Conservation (phyloP, 2,113 vertebrate species). For the Thinocorus orbignyianus region DNA sequence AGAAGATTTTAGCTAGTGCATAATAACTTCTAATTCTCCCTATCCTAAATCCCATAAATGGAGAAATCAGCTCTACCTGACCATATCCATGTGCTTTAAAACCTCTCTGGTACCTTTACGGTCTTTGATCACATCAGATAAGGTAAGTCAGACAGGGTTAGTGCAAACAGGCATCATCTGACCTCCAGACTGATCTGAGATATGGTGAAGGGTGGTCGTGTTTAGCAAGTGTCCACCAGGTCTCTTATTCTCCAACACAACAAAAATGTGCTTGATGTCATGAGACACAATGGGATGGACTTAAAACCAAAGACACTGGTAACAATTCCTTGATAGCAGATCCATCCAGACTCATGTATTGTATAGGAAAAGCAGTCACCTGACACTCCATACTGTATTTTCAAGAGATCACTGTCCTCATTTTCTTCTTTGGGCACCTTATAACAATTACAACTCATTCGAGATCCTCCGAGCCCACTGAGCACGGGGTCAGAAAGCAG, state of each 20-base stretch:
- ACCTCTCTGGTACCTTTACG: fast-evolving
- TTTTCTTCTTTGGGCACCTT: not conserved
- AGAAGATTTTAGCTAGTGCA: slow-evolving; percentile 18
- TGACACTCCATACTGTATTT: not conserved
- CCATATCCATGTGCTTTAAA: not conserved
- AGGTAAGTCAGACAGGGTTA: not conserved
- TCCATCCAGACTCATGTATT: not conserved
- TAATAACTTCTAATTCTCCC: slow-evolving; percentile 3
- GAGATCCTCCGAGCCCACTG: not conserved
- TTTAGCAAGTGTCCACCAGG: not conserved
- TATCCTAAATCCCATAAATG: not conserved
- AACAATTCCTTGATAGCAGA: not conserved
- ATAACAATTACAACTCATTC: not conserved
- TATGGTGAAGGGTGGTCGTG: not conserved
- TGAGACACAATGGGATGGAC: fast-evolving
- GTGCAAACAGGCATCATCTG: not conserved
- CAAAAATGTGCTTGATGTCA: not conserved
- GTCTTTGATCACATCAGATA: not conserved
- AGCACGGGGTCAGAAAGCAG: fast-evolving
- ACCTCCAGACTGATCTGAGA: not conserved
- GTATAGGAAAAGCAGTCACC: not conserved
- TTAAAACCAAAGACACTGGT: not conserved
- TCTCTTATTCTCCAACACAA: not conserved
- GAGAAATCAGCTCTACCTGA: not conserved
- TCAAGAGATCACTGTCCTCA: not conserved